Percentiles rank a stretch among this genome's conserved stretches.
phyloP scores from a whole-genome alignment of 2,797 vertebrate species.

The Clarias fuscus region DNA sequence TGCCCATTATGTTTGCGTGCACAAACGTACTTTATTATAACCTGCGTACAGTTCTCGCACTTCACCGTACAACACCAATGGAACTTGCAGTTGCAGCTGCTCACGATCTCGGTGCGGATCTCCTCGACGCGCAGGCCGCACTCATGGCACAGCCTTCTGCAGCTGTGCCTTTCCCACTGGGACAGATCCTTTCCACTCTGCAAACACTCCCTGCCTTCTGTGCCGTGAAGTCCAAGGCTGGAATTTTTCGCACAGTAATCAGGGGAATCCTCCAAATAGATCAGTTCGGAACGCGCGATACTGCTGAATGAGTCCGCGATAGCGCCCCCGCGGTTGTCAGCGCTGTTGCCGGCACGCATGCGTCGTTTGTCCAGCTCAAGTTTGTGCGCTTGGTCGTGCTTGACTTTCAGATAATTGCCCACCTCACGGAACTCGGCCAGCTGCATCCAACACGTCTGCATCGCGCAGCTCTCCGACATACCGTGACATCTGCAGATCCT shows the following conservation, averaged over 20 bases:
- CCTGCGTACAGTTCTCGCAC: constrained; percentile 86
- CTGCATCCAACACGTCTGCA: constrained; percentile 98
- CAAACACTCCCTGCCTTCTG: constrained; percentile 90
- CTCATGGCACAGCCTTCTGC: constrained; percentile 87
- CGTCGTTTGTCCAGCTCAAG: constrained; percentile 90
- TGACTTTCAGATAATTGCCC: constrained; percentile 89
- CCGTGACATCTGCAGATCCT: constrained; percentile 94
- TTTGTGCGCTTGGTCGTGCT: constrained; percentile 86
- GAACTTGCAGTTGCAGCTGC: constrained; percentile 96
- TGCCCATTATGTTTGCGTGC: constrained; percentile 64
- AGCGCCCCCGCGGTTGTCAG: constrained; percentile 79
- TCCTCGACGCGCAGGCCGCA: constrained; percentile 89
- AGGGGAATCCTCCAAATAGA: constrained; percentile 93
- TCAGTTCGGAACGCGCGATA: constrained; percentile 79
- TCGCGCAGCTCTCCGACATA: constrained; percentile 93
- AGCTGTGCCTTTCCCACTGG: constrained; percentile 84
- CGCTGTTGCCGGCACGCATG: constrained; percentile 85
- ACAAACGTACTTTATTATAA: constrained; percentile 85
- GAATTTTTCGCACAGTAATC: constrained; percentile 89
- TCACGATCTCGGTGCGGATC: constrained; percentile 77
- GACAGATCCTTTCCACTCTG: constrained; percentile 77
- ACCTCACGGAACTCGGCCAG: constrained; percentile 89
- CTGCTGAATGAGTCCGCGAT: constrained; percentile 77
- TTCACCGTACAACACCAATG: constrained; percentile 96
- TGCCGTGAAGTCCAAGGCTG: constrained; percentile 86